Conservation (phyloP, 2,888 invertebrate genomes). For the Lasioglossum calceatum region DNA sequence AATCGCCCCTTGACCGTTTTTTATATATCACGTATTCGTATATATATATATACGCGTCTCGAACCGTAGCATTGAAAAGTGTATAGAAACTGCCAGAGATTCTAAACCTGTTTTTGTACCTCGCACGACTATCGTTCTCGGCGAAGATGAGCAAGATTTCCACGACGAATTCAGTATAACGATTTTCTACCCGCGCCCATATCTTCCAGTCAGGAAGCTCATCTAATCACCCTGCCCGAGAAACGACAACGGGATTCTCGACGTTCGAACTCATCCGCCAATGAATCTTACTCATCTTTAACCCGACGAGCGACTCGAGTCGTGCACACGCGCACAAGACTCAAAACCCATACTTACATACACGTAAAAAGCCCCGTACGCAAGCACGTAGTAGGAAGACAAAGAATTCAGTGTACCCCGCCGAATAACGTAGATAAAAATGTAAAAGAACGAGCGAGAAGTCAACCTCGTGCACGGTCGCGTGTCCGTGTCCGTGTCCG, state of each 20-base stretch:
- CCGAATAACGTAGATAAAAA: slow-evolving; percentile 63
- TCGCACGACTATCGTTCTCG: slow-evolving; percentile 26
- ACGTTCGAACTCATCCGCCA: not conserved
- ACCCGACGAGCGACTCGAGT: not conserved
- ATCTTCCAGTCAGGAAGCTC: not conserved
- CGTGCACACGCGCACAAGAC: slow-evolving; percentile 29
- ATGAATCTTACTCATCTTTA: not conserved
- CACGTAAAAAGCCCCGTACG: slow-evolving; percentile 36
- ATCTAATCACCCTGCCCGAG: not conserved
- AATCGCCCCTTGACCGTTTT: slow-evolving; percentile 46
- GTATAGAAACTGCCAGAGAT: slow-evolving; percentile 20
- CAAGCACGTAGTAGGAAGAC: slow-evolving; percentile 47
- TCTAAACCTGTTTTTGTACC: slow-evolving; percentile 42
- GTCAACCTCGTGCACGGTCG: slow-evolving; percentile 5
- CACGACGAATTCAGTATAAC: not conserved
- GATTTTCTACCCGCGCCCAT: not conserved
- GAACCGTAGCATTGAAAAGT: slow-evolving; percentile 45
- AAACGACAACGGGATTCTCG: not conserved
- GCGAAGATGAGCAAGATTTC: slow-evolving; percentile 7
- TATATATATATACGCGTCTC: slow-evolving; percentile 27
- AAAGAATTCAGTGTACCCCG: slow-evolving; percentile 62
- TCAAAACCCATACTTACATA: not conserved
- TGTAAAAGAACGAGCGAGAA: not conserved
- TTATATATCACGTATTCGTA: slow-evolving; percentile 38
- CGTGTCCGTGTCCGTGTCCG: slow-evolving; percentile 27